Evolutionary conservation across 2,113 vertebrate species (phyloP).

Genomic region (Nymphicus hollandicus): DNA sequence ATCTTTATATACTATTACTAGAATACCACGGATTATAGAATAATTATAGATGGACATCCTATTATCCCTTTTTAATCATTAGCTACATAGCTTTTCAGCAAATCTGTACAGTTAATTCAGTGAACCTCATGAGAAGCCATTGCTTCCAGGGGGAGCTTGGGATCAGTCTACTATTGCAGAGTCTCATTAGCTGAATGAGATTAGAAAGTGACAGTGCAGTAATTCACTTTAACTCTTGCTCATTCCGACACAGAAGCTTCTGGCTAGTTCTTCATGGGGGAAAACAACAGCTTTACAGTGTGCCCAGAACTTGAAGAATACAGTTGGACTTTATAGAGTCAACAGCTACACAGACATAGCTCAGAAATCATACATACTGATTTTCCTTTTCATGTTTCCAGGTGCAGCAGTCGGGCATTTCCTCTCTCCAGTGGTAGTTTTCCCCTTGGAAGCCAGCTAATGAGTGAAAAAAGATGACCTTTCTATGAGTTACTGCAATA

Average conservation of each 20-base stretch:
- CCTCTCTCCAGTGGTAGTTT: constrained; percentile 65
- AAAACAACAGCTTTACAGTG: neutral
- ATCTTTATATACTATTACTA: neutral
- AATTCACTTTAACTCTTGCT: neutral
- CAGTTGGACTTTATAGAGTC: neutral
- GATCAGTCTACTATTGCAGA: neutral
- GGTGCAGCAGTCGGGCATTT: constrained; percentile 70
- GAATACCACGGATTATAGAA: neutral
- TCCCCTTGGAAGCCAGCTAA: constrained; percentile 90
- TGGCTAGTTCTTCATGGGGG: neutral
- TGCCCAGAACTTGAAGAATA: neutral
- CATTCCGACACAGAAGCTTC: neutral
- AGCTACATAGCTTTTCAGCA: neutral
- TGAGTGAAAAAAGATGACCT: constrained; percentile 7
- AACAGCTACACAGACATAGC: neutral
- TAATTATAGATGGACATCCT: neutral
- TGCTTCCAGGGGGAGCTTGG: neutral
- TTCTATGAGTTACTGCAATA: constrained; percentile 22
- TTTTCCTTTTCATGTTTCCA: constrained; percentile 88
- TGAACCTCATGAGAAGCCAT: neutral
- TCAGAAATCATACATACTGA: constrained; percentile 79
- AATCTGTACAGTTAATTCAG: neutral
- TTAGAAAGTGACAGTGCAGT: neutral
- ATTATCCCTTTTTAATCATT: neutral
- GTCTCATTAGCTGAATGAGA: neutral